Evolutionary conservation across 2,113 vertebrate genomes (phyloP), one percentile per base, ranked within the genome.

Genomic region (Etia nguti): DNA sequence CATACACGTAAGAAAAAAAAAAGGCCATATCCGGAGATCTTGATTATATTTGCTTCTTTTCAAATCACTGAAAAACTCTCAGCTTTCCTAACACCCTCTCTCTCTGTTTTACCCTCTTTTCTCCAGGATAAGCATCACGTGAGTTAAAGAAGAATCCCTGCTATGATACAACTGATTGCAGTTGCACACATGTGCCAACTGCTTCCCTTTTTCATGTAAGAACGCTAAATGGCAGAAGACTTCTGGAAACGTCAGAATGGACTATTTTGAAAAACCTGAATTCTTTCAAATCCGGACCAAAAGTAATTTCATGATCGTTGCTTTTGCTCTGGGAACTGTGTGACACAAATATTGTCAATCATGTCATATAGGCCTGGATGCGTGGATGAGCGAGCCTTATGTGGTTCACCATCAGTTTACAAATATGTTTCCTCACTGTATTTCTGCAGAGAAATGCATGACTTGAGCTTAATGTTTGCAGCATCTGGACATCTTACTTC

Each of bases 321-420:
- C 82, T 85, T 2, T 5, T 36, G 43, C 16, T 65, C 52, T 38
- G 8, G 83, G 10, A 88, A 31, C 65, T 6, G 31, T 82, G 31
- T 22, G 75, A 82, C 77, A 55, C 79, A 80, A 11, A 62, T 36
- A 79, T 59, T 38, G 80, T 81, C 89, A 86, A 89, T 84, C 92
- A 91, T 94, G 92, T 89, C 75, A 75, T 59, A 89, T 77, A 1
- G 46, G 82, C 50, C 24, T 34, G 55, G 75, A 79, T 70, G 36
- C 26, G 20, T 77, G 65, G 56, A 77, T 29, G 52, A 86, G 43
- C 62, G 73, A 89, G 31, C 48, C 26, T 55, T n/a, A 9, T 88
- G 29, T 84, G 88, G 86, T 86, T 87, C 62, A 38, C 26, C 22
- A 6, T 79, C 60, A 56, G 65, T 46, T 77, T 77, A 50, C 60